These are phyloP conservation scores for Drosophila lutescens DNA, from an alignment of 2,888 invertebrate genomes.

Conservation along the genomic window DNA sequence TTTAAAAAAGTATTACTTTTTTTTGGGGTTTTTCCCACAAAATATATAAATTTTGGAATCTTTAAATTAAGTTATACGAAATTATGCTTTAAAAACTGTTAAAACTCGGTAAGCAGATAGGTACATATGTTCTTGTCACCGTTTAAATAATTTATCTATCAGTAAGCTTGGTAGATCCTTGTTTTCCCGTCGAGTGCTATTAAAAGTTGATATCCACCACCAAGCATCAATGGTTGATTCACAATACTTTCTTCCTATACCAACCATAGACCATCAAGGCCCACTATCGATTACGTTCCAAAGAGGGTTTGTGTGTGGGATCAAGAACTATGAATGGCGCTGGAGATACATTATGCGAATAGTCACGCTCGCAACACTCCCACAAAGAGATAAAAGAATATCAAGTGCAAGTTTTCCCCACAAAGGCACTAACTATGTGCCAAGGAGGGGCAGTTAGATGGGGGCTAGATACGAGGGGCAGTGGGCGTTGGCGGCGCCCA, in stretches of 20 bases:
- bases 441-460: constrained; percentile 9
- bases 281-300: constrained; percentile 24
- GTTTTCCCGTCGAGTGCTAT: too few relatives aligned
- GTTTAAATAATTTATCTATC: too few relatives aligned
- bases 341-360: constrained; percentile 54
- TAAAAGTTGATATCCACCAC: too few relatives aligned
- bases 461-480: constrained; percentile 1
- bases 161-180: too few relatives aligned
- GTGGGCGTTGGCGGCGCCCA: constrained; percentile 33
- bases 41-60: too few relatives aligned
- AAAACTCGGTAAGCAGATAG: too few relatives aligned
- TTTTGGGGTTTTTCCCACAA: too few relatives aligned
- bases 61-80: too few relatives aligned
- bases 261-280: constrained; percentile 13
- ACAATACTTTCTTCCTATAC: not conserved
- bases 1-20: too few relatives aligned
- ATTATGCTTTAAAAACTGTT: too few relatives aligned
- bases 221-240: too few relatives aligned
- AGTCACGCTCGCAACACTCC: constrained; percentile 61
- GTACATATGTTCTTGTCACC: too few relatives aligned
- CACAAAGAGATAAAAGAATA: constrained; percentile 47
- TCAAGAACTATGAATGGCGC: constrained; percentile 23
- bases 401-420: constrained; percentile 65
- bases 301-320: constrained; percentile 1
- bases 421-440: constrained; percentile 56